Conservation (phyloP, 2,888 invertebrate genomes). For the Amorpha juglandis region DNA sequence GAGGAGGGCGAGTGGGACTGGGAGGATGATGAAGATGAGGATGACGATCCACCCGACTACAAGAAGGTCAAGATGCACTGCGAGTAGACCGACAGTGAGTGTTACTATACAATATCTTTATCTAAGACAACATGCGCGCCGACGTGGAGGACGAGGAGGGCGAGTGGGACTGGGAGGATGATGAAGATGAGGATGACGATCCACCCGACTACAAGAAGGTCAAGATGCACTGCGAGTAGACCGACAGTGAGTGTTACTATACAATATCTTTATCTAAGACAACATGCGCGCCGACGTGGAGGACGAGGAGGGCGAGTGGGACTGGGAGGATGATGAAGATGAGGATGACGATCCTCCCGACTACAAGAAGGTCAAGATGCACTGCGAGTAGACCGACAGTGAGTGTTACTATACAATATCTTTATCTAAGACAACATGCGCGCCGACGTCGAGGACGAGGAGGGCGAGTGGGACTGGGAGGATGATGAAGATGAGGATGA, state of each 20-base stretch:
- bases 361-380: slow-evolving; percentile 51
- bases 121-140: too few species aligned
- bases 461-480: slow-evolving; percentile 74
- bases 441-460: slow-evolving; percentile 45
- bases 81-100: neutral
- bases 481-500: slow-evolving; percentile 75
- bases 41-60: slow-evolving; percentile 59
- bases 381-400: slow-evolving; percentile 22
- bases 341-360: slow-evolving; percentile 67
- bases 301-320: slow-evolving; percentile 66
- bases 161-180: slow-evolving; percentile 76
- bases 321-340: slow-evolving; percentile 74
- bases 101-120: neutral
- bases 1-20: slow-evolving; percentile 71
- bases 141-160: slow-evolving; percentile 51
- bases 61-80: slow-evolving; percentile 51
- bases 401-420: neutral
- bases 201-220: slow-evolving; percentile 56
- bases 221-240: slow-evolving; percentile 34
- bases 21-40: slow-evolving; percentile 74
- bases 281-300: too few species aligned
- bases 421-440: too few species aligned
- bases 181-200: slow-evolving; percentile 73
- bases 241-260: neutral
- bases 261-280: neutral